Evolutionary conservation across 1,140 invertebrate genomes (phyloP), one percentile per base, ranked within the genome.

Genomic region (Drosophila auraria): DNA sequence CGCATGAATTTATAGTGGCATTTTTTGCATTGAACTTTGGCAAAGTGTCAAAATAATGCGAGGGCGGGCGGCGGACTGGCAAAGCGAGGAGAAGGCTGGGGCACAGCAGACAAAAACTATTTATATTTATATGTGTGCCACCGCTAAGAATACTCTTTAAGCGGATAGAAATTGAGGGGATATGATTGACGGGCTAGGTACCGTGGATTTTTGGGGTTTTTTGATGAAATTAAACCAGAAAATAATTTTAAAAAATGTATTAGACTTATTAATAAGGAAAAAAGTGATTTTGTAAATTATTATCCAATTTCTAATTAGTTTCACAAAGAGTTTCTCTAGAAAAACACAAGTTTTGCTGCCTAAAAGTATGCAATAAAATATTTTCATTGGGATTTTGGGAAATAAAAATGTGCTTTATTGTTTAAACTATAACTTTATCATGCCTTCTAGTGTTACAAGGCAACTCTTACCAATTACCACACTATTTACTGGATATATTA

Each of bases 21-120:
- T 61, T 60, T 78, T 61, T 69, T 80, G 69, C 84, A 80, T 77
- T 81, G 78, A 89, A 84, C 83, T 78, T 87, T 87, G 83, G 83
- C 83, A 89, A 75, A 78, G 65, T 84, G 78, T 75, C 83, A 90
- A 79, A 79, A 73, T n/a, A 51, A 30, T 60, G 69, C 63, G 63
- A 68, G 44, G 58, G 68, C 47, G 45, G 40, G 58, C 38, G 33
- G 33, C 30, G 30, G 30, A 33, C 30, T 33, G 57, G 60, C 42
- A 33, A 36, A 53, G 42, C n/a, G 56, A 56, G 12, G 49, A 51
- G 20, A 17, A n/a, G n/a, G 54, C 54, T 23, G 56, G n/a, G 74
- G 63, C 3, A 47, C 8, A 40, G 49, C 53, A 54, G 50, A 64
- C 47, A 9, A 60, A 40, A 72, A 70, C 51, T 80, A 80, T 73